These are phyloP conservation scores for Euphonia xanthogaster DNA, from an alignment of 2,797 vertebrate species.

Conservation along the genomic window DNA sequence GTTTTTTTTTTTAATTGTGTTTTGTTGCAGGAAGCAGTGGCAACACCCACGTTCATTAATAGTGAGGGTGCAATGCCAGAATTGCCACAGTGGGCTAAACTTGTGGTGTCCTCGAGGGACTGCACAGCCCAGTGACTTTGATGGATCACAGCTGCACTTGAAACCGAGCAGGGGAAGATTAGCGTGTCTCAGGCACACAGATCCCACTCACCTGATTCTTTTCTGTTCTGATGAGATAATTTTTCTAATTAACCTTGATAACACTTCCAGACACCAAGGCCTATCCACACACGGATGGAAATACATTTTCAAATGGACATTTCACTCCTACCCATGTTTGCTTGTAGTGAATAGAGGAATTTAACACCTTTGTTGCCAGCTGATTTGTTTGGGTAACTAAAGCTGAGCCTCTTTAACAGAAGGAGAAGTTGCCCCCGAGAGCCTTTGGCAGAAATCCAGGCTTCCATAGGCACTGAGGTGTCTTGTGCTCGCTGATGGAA, in stretches of 20 bases:
- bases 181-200: conserved; percentile 79
- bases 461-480: fast-evolving
- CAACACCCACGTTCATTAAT: conserved; percentile 76
- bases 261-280: conserved; percentile 67
- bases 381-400: neutral
- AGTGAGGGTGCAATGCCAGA: conserved; percentile 69
- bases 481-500: neutral
- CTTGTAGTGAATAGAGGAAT: neutral
- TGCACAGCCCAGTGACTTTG: conserved; percentile 83
- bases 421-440: neutral
- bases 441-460: neutral
- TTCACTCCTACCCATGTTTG: neutral
- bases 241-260: conserved; percentile 96
- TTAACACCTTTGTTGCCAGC: conserved; percentile 30
- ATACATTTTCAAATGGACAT: conserved; percentile 24
- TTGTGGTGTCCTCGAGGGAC: conserved; percentile 74
- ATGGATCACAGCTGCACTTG: conserved; percentile 85
- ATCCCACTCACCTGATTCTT: conserved; percentile 69
- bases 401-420: neutral
- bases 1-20: neutral
- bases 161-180: conserved; percentile 82
- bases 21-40: conserved; percentile 3
- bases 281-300: conserved; percentile 1
- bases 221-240: conserved; percentile 87
- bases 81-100: conserved; percentile 76